phyloP scores from a whole-genome alignment of 2,888 invertebrate species.

The Falcaria lacertinaria region DNA sequence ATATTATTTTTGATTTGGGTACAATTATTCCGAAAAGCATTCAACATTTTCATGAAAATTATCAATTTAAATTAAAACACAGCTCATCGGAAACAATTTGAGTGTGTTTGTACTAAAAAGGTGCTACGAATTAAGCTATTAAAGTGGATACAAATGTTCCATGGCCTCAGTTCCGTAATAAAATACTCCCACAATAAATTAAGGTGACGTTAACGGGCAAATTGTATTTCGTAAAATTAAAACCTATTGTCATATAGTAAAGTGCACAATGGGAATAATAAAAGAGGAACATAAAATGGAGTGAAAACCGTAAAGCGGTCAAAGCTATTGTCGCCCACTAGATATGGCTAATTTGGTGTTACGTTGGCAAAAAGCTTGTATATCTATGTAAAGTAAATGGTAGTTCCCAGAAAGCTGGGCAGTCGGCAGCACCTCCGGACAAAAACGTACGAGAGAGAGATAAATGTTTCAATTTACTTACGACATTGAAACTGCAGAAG shows the following conservation, averaged over 20 bases:
- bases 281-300: slow-evolving; percentile 31
- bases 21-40: too few relatives aligned
- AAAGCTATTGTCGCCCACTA: slow-evolving; percentile 29
- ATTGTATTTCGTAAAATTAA: slow-evolving; percentile 25
- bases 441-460: too few relatives aligned
- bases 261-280: slow-evolving; percentile 1
- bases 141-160: not conserved
- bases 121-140: not conserved
- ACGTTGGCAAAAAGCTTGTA: not conserved
- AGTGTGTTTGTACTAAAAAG: not conserved
- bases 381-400: too few relatives aligned
- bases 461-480: too few relatives aligned
- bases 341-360: slow-evolving; percentile 20
- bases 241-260: slow-evolving; percentile 23
- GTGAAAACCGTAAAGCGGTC: slow-evolving; percentile 38
- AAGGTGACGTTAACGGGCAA: slow-evolving; percentile 20
- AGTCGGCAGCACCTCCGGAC: too few relatives aligned
- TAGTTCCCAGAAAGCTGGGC: too few relatives aligned
- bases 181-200: slow-evolving; percentile 20
- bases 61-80: too few relatives aligned
- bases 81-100: too few relatives aligned
- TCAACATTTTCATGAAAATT: too few relatives aligned
- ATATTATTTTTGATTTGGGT: too few relatives aligned
- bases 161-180: not conserved
- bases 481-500: too few relatives aligned